Evolutionary conservation across 2,113 vertebrate genomes (phyloP), one percentile per base, ranked within the genome.

Genomic region (Heliornis fulica): DNA sequence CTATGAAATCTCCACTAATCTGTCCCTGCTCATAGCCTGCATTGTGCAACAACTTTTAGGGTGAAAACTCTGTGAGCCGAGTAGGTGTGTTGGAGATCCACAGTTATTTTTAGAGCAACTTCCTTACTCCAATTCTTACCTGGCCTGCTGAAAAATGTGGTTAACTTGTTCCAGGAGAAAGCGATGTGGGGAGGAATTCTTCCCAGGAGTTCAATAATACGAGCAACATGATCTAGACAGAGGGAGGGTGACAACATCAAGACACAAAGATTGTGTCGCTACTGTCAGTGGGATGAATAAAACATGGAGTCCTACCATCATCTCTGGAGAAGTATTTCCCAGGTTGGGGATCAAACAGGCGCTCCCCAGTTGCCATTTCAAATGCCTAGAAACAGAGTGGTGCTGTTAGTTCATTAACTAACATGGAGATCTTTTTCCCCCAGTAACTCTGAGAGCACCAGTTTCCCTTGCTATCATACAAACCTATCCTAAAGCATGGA

Each of bases 131-230:
- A 8, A 0, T 76, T 82, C 95, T 96, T 91, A 99, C 99, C 98
- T 97, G 97, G 98, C 54, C 83, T 97, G 93, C 88, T 98, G 93
- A 99, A 99, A 96, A 98, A 99, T 13, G 97, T 94, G 56, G 97
- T 94, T 40, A 97, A 98, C 82, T 98, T 98, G 94, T 98, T 99
- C 40, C 98, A 98, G 26, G 98, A 98, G 54, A 98, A 92, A 61
- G 97, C 97, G 43, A 98, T 96, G 81, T 96, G 95, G 51, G 97
- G 91, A 54, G 98, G 98, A 68, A 99, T 98, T 96, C 96, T 98
- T 66, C 98, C 99, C 46, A 99, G 96, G 79, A 99, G 98, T 75
- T 98, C 98, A 40, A 98, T 98, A 74, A 99, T 98, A 83, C 98
- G 95, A 90, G 98, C 98, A 74, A 99, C 97, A 1, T 99, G 98